These are phyloP conservation scores for Eudyptes chrysolophus DNA, from an alignment of 2,113 vertebrate genomes.

Conservation along the genomic window DNA sequence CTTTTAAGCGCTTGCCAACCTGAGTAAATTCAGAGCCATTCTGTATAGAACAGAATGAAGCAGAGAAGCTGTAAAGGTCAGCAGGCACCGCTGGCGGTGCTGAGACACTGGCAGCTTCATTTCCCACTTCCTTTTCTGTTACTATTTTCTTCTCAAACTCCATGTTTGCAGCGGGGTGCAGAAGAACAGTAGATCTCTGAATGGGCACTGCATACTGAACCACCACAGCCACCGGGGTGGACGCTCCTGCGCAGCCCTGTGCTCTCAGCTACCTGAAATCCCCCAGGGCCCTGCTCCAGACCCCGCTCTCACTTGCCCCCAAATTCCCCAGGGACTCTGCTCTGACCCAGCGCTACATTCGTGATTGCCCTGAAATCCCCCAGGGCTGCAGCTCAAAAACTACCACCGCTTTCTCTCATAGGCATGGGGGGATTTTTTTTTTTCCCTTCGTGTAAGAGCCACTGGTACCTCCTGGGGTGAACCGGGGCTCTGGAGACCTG, in stretches of 20 bases:
- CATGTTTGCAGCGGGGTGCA: accelerated
- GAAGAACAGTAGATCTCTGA: neutral
- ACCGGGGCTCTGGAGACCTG: neutral
- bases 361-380: slow-evolving; percentile 49
- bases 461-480: neutral
- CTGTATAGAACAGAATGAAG: neutral
- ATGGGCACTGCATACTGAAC: neutral
- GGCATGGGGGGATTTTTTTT: neutral
- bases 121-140: slow-evolving; percentile 17
- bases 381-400: slow-evolving; percentile 10
- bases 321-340: slow-evolving; percentile 59
- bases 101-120: neutral
- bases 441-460: neutral
- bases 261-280: neutral
- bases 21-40: neutral
- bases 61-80: neutral
- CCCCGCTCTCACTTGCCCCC: neutral
- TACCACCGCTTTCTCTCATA: neutral
- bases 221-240: accelerated
- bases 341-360: neutral
- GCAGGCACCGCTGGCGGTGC: neutral
- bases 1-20: neutral
- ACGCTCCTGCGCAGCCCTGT: accelerated
- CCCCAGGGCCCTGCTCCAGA: neutral
- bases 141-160: neutral